Evolutionary conservation across 2,113 vertebrate species (phyloP), one percentile per base, ranked within the genome.

Genomic region (Holacanthus passer): DNA sequence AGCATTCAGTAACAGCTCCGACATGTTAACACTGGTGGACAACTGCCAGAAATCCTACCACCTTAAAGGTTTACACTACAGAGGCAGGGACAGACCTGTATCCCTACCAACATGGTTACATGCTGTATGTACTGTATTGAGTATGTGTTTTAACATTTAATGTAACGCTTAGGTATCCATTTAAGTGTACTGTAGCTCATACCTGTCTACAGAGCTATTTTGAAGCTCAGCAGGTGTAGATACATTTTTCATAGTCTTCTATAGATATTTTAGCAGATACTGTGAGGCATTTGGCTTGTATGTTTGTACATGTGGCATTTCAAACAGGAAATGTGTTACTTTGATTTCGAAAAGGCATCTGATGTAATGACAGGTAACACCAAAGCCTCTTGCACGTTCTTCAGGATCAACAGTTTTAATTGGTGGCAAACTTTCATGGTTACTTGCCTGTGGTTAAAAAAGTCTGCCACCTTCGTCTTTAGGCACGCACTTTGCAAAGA

Each of bases 1-100:
- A 96, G 94, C 96, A 96, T 95, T 96, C 94, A 96, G 81, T 32
- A 55, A 73, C 77, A 80, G 94, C 93, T 96, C 95, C 84, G 73
- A 93, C 89, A 94, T 94, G 22, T 90, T n/a, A 92, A 94, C 81
- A 92, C 90, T 89, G 89, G 92, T 95, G 94, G 94, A 95, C 93
- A 94, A 94, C 63, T 69, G 72, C 48, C 60, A 82, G 43, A 48
- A 53, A 79, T 65, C 55, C 13, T 24, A 45, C 60, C 70, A 64
- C 58, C 63, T 83, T 60, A 60, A 29, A 67, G 5, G 58, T 79
- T 50, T 70, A 65, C 47, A 63, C 43, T 79, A 52, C 13, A 20
- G 68, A 65, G 48, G 53, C 48, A 32, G 35, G 35, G 29, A 73
- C 37, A 65, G 58, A 47, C 39, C 27, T 29, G 79, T 62, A 45